phyloP scores from a whole-genome alignment of 1,140 invertebrate genomes.

The Bombus terrestris region DNA sequence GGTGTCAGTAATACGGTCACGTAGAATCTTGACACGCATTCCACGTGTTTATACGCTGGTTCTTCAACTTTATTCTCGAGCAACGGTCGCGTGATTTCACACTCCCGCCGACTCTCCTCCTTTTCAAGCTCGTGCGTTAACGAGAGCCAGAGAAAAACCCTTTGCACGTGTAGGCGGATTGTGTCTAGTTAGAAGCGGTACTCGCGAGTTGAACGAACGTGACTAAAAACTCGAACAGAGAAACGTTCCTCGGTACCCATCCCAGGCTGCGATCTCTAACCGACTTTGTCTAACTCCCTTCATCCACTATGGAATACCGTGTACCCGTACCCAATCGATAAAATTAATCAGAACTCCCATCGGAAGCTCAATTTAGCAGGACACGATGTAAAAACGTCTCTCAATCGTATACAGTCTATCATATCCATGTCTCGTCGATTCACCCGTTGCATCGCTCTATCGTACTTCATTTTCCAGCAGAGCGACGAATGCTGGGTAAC shows the following conservation, averaged over 20 bases:
- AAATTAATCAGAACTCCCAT: not conserved
- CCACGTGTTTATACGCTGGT: too few species aligned
- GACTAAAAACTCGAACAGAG: constrained; percentile 5
- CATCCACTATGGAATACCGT: not conserved
- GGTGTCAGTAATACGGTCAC: not conserved
- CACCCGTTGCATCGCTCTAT: not conserved
- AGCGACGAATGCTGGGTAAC: too few species aligned
- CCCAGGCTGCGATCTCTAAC: not conserved
- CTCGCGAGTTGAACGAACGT: constrained; percentile 9
- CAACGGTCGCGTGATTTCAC: not conserved
- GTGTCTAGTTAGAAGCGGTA: not conserved
- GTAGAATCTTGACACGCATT: not conserved
- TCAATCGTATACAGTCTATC: not conserved
- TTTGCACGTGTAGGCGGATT: not conserved
- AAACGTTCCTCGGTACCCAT: not conserved
- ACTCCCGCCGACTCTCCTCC: not conserved
- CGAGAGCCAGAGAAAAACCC: not conserved
- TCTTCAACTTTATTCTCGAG: not conserved
- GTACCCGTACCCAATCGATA: not conserved
- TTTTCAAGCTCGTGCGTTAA: not conserved
- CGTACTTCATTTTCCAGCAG: not conserved
- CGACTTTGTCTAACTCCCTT: not conserved
- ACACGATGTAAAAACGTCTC: not conserved
- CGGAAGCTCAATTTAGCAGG: not conserved
- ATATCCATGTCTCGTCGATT: not conserved